A percentile compares a stretch with the other conserved stretches of the same genome.
phyloP scores from a whole-genome alignment of 2,888 invertebrate genomes.

The Alsophila aescularia region DNA sequence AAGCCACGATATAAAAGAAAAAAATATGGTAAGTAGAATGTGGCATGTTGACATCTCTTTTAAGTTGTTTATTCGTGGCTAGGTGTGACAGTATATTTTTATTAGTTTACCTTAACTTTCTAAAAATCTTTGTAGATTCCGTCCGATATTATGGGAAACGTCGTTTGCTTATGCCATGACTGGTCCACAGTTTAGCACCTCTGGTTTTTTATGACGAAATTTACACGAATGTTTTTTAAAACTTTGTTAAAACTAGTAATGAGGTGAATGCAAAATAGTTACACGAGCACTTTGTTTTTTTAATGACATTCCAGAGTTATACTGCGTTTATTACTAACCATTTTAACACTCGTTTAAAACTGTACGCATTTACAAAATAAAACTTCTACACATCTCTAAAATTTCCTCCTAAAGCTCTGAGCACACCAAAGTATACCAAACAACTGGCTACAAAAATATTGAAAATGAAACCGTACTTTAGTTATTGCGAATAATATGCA shows the following conservation, averaged over 20 bases:
- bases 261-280: too few relatives aligned
- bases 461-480: slow-evolving; percentile 66
- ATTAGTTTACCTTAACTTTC: slow-evolving; percentile 16
- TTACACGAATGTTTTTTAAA: too few relatives aligned
- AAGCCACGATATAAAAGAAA: slow-evolving; percentile 61
- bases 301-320: too few relatives aligned
- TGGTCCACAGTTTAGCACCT: too few relatives aligned
- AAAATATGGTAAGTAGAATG: slow-evolving; percentile 52
- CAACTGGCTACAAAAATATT: slow-evolving; percentile 58
- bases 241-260: too few relatives aligned
- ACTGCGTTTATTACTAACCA: too few relatives aligned
- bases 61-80: slow-evolving; percentile 33
- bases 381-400: not conserved
- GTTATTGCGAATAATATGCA: slow-evolving; percentile 76
- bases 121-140: slow-evolving; percentile 9
- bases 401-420: slow-evolving; percentile 29
- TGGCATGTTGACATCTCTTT: slow-evolving; percentile 70
- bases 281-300: too few relatives aligned
- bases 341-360: not conserved
- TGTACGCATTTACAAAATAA: not conserved
- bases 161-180: too few relatives aligned
- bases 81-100: slow-evolving; percentile 30
- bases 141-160: not conserved
- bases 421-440: slow-evolving; percentile 50
- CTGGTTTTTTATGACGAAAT: too few relatives aligned